Conservation (phyloP, 2,888 invertebrate genomes). For the Andrena bucephala region DNA sequence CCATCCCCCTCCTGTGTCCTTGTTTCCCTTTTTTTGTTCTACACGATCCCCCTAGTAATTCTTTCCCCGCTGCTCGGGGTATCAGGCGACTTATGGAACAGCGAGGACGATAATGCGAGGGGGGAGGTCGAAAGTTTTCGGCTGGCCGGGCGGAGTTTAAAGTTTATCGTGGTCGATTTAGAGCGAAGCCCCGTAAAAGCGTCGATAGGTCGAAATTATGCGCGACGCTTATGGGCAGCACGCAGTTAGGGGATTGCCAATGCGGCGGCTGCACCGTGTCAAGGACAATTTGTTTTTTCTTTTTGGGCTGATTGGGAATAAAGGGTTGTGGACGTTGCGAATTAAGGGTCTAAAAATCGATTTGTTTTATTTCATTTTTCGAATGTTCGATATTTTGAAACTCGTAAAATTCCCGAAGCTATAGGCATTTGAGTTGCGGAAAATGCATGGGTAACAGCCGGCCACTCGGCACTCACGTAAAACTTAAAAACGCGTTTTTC, state of each 20-base stretch:
- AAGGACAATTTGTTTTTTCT: background rate
- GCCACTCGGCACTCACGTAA: no score
- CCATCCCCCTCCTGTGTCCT: no score
- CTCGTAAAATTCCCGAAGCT: no score
- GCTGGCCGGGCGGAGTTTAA: conserved; percentile 47
- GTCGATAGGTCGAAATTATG: conserved; percentile 44
- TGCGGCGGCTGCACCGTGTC: background rate
- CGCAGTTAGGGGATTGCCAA: conserved; percentile 13
- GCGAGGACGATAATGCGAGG: conserved; percentile 28
- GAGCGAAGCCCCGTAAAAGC: conserved; percentile 32
- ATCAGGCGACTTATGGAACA: conserved; percentile 38
- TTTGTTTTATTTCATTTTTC: no score
- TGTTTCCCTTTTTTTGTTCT: background rate
- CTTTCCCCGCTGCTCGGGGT: conserved; percentile 26
- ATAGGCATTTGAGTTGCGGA: no score
- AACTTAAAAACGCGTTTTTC: no score
- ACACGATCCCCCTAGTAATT: conserved; percentile 14
- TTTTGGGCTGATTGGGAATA: no score
- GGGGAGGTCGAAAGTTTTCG: conserved; percentile 51
- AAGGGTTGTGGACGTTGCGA: no score
- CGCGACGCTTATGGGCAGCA: conserved; percentile 23
- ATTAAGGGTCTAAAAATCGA: no score
- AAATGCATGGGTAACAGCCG: no score
- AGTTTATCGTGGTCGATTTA: conserved; percentile 51
- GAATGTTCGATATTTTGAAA: no score